Base-by-base conservation (phyloP, 2,888 invertebrate species). In the Caenorhabditis virilis region DNA sequence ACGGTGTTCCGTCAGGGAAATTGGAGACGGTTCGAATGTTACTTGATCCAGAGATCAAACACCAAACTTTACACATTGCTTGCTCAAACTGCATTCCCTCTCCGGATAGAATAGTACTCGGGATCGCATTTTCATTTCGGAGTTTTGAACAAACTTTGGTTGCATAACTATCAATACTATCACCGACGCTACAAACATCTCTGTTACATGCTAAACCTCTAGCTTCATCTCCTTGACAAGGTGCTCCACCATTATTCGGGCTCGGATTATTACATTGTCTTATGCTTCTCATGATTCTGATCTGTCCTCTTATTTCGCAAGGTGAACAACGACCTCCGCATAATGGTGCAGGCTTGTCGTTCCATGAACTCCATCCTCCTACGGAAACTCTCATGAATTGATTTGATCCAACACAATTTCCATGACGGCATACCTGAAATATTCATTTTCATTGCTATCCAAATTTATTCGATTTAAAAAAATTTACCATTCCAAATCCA, bases 401-500 rank as follows among this genome's bases (percentile, higher is more conserved):
- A 16, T 57, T 43, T n/a, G 66, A 57, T 35, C 54, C 56, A 22
- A 68, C 61, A 51, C 80, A 79, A 42, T 61, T 53, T 16, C 80
- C 80, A 49, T 73, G 74, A 18, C 71, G 58, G 56, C 80, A 80
- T 50, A 72, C 72, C 77, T 78, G 43, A 36, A 36, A 36, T 15
- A n/a, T 13, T 5, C 11, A 15, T 36, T 13, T 36, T 36, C 15
- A 36, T n/a, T n/a, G n/a, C n/a, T n/a, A n/a, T n/a, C n/a, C n/a
- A n/a, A n/a, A n/a, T n/a, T n/a, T n/a, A n/a, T n/a, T n/a, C 15
- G 18, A 51, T 22, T 15, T n/a, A n/a, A n/a, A n/a, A n/a, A n/a
- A n/a, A n/a, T n/a, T n/a, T 27, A 65, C 68, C 71, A 51, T 69
- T 46, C 57, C 65, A 48, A 45, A 64, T 33, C 89, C 90, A 81